Conservation (phyloP, 2,888 invertebrate genomes). For the Lithophane ornitopus region DNA sequence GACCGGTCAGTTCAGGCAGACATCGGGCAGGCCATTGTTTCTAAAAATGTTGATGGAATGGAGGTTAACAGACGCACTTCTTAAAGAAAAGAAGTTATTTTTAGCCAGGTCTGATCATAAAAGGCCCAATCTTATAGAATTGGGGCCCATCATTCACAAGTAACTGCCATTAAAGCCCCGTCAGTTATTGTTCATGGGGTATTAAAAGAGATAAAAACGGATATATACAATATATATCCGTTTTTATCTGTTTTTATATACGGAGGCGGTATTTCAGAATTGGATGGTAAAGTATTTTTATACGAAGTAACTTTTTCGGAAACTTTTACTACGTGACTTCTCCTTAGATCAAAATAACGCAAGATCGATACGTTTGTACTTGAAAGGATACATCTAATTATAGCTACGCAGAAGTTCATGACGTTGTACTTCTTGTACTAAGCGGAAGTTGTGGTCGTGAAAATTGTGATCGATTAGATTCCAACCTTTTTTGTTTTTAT, state of each 20-base stretch:
- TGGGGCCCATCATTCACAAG: conserved; percentile 9
- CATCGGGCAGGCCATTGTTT: not conserved
- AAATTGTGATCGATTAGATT: no score
- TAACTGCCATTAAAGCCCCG: conserved; percentile 14
- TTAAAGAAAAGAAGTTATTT: not conserved
- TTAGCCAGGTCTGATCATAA: conserved; percentile 4
- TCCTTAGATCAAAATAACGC: not conserved
- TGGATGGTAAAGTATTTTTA: conserved; percentile 13
- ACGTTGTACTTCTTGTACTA: no score
- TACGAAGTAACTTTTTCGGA: not conserved
- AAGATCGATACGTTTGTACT: not conserved
- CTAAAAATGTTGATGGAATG: not conserved
- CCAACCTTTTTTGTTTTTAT: not conserved
- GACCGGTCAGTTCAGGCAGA: not conserved
- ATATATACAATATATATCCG: conserved; percentile 35
- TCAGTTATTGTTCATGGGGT: conserved; percentile 6
- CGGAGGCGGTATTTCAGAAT: not conserved
- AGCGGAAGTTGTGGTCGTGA: no score
- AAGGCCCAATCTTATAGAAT: conserved; percentile 9
- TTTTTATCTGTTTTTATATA: no score
- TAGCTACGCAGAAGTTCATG: no score
- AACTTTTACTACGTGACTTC: conserved; percentile 30
- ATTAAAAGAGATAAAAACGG: conserved; percentile 17
- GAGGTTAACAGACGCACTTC: not conserved
- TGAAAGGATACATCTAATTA: no score